Percentiles rank a stretch among this genome's conserved stretches.
These are phyloP conservation scores for Dusona sp. DNA, from an alignment of 2,888 invertebrate species.

Conservation along the genomic window DNA sequence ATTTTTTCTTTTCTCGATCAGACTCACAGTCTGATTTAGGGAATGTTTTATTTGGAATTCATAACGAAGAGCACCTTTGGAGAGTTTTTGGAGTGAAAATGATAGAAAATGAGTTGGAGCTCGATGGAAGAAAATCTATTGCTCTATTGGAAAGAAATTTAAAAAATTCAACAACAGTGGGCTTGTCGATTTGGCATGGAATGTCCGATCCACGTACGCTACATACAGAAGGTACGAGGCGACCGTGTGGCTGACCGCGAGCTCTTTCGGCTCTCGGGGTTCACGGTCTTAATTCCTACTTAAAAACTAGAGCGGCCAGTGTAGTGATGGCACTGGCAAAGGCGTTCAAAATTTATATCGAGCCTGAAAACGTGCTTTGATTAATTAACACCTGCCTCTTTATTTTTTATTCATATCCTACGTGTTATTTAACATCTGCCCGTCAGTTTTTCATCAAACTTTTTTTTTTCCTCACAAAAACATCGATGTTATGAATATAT, in stretches of 20 bases:
- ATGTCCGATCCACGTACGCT: not conserved
- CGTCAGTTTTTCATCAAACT: not conserved
- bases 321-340: conserved; percentile 11
- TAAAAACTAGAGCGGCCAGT: conserved; percentile 41
- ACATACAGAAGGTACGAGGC: conserved; percentile 25
- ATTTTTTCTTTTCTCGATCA: no score
- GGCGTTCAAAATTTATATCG: conserved; percentile 39
- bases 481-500: not conserved
- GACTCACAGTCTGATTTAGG: no score
- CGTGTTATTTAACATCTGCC: not conserved
- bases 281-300: conserved; percentile 64
- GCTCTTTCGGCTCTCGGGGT: conserved; percentile 36
- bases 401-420: not conserved
- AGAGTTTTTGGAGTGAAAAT: no score
- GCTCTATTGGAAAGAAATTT: not conserved
- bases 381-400: not conserved
- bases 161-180: not conserved
- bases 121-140: no score
- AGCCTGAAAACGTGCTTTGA: conserved; percentile 29
- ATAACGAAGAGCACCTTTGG: no score
- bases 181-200: conserved; percentile 11
- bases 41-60: no score
- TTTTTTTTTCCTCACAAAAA: not conserved
- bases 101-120: no score
- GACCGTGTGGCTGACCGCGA: conserved; percentile 50